phyloP scores from a whole-genome alignment of 1,140 invertebrate species.

The Heliconius hermathena region DNA sequence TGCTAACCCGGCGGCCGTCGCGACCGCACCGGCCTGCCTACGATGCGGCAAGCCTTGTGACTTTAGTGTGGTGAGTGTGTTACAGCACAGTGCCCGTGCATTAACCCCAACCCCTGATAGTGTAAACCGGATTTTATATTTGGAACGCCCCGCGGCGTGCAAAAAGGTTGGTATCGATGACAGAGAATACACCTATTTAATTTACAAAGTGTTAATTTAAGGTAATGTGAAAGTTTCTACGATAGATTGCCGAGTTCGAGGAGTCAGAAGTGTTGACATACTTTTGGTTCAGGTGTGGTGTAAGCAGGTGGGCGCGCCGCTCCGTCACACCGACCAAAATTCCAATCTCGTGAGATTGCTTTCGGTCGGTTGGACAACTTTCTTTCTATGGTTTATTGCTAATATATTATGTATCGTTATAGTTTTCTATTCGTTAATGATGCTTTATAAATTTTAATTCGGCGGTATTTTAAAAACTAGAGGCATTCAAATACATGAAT shows the following conservation, averaged over 20 bases:
- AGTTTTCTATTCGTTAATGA: conserved; percentile 44
- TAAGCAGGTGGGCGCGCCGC: conserved; percentile 69
- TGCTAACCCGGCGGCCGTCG: conserved; percentile 73
- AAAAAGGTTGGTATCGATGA: conserved; percentile 62
- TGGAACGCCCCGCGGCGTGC: conserved; percentile 66
- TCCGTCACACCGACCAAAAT: conserved; percentile 64
- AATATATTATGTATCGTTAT: conserved; percentile 65
- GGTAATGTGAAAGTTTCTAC: conserved; percentile 79
- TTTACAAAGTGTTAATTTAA: conserved; percentile 72
- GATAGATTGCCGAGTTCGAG: conserved; percentile 70
- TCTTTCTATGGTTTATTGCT: conserved; percentile 58
- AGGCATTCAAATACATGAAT: neutral
- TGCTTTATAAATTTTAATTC: neutral
- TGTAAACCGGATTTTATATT: conserved; percentile 77
- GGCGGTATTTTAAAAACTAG: neutral
- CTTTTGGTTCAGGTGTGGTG: conserved; percentile 76
- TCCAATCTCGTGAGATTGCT: conserved; percentile 72
- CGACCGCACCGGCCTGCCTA: conserved; percentile 71
- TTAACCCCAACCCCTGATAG: conserved; percentile 79
- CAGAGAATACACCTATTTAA: conserved; percentile 33
- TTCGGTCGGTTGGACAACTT: conserved; percentile 69
- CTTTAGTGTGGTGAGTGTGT: conserved; percentile 77
- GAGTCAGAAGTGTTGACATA: conserved; percentile 74
- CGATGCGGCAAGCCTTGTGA: conserved; percentile 72
- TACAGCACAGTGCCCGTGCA: conserved; percentile 73